Evolutionary conservation across 2,888 invertebrate genomes (phyloP).

Genomic region (Polymixis lichenea): DNA sequence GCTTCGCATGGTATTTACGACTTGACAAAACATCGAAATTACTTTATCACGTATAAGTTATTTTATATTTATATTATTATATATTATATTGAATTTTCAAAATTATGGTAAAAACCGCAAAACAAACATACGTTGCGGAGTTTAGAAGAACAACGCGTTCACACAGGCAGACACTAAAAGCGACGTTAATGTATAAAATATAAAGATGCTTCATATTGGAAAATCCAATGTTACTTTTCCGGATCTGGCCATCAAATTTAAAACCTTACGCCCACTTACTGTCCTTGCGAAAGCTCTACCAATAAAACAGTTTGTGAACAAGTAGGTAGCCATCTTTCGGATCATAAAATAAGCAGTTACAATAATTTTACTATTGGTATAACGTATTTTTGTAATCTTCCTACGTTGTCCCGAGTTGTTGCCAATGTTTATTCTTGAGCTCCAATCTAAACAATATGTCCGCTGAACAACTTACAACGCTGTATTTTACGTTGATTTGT

Average conservation of each 20-base stretch:
- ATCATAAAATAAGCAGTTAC: slow-evolving; percentile 12
- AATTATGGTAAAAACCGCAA: not conserved
- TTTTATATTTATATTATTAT: too few relatives aligned
- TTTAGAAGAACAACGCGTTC: not conserved
- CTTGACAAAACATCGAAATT: not conserved
- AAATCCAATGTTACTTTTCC: not conserved
- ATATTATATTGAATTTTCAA: not conserved
- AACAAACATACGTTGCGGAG: not conserved
- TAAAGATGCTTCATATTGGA: not conserved
- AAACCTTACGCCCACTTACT: not conserved
- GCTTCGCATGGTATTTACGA: not conserved
- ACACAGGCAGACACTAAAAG: not conserved
- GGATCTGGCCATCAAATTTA: not conserved
- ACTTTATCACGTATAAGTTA: not conserved
- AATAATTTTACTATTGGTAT: slow-evolving; percentile 14
- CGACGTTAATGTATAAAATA: not conserved
- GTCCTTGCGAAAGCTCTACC: not conserved
- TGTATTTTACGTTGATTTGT: slow-evolving; percentile 36
- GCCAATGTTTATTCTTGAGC: slow-evolving; percentile 40
- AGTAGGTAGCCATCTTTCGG: not conserved
- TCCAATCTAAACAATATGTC: slow-evolving; percentile 32
- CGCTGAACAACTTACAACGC: slow-evolving; percentile 40
- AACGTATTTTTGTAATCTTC: slow-evolving; percentile 46
- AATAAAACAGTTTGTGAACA: not conserved
- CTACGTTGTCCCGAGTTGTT: slow-evolving; percentile 21